Percentiles rank a stretch among this genome's conserved stretches.
phyloP scores from a whole-genome alignment of 2,797 vertebrate species.

The Naso thynnoides region DNA sequence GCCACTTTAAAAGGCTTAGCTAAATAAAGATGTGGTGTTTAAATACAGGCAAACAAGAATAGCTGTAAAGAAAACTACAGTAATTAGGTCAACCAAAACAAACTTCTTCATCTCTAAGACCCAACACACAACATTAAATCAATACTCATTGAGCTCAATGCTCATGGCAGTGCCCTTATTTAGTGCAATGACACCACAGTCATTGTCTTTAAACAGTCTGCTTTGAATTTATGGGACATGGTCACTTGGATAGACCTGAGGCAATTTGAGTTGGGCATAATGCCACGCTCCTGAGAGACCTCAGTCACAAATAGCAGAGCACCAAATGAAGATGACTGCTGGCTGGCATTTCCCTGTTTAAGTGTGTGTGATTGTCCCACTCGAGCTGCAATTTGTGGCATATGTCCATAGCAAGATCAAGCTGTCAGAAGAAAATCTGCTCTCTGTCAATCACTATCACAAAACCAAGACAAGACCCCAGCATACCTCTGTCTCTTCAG shows the following conservation, averaged over 20 bases:
- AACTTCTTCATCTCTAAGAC: constrained; percentile 26
- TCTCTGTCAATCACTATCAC: constrained; percentile 51
- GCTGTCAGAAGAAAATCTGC: constrained; percentile 67
- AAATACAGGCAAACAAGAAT: constrained; percentile 70
- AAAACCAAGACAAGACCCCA: constrained; percentile 44
- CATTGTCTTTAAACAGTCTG: constrained; percentile 26
- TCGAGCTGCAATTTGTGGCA: constrained; percentile 72
- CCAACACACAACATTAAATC: background rate
- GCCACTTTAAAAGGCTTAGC: constrained; percentile 70
- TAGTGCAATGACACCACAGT: constrained; percentile 7
- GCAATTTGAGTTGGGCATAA: constrained; percentile 43
- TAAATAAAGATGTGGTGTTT: constrained; percentile 69
- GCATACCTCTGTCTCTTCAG: constrained; percentile 9
- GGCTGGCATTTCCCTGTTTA: constrained; percentile 73
- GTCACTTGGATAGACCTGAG: constrained; percentile 35
- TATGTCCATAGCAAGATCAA: constrained; percentile 63
- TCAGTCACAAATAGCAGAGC: constrained; percentile 68
- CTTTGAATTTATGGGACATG: constrained; percentile 38
- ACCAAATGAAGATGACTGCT: constrained; percentile 70
- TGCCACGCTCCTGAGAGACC: constrained; percentile 51
- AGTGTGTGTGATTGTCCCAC: constrained; percentile 69
- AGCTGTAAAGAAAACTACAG: constrained; percentile 55
- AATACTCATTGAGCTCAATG: no score
- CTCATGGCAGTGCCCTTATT: background rate
- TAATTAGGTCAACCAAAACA: constrained; percentile 52